Evolutionary conservation across 2,113 vertebrate genomes (phyloP).

Genomic region (Zapornia atra): DNA sequence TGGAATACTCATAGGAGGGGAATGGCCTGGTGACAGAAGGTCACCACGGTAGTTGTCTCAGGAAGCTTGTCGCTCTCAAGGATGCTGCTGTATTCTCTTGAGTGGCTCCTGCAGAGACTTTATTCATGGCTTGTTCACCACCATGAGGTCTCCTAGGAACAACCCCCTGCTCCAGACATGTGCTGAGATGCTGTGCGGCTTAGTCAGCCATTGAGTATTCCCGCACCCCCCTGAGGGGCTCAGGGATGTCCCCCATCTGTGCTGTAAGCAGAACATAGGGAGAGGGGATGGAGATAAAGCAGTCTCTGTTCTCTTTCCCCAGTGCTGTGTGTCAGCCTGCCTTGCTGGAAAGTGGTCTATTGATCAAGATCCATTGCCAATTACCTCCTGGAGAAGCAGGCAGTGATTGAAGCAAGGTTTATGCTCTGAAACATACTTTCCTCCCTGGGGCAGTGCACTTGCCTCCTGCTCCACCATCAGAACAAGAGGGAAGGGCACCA

Average conservation of each 20-base stretch:
- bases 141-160: neutral
- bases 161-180: neutral
- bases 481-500: neutral
- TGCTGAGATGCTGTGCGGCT: neutral
- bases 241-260: neutral
- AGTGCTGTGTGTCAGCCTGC: neutral
- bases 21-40: neutral
- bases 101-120: neutral
- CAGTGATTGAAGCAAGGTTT: neutral
- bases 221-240: neutral
- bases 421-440: neutral
- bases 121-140: neutral
- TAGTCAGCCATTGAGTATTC: neutral
- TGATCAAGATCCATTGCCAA: constrained; percentile 20
- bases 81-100: neutral
- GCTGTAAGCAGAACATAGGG: neutral
- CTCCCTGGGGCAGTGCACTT: neutral
- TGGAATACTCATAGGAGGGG: rapidly evolving
- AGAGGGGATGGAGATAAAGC: neutral
- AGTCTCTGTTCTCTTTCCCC: neutral
- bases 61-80: neutral
- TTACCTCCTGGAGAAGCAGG: constrained; percentile 30
- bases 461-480: neutral
- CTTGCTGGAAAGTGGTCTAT: neutral
- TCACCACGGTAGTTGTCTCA: neutral